phyloP scores from a whole-genome alignment of 2,113 vertebrate genomes.

The Lathamus discolor region DNA sequence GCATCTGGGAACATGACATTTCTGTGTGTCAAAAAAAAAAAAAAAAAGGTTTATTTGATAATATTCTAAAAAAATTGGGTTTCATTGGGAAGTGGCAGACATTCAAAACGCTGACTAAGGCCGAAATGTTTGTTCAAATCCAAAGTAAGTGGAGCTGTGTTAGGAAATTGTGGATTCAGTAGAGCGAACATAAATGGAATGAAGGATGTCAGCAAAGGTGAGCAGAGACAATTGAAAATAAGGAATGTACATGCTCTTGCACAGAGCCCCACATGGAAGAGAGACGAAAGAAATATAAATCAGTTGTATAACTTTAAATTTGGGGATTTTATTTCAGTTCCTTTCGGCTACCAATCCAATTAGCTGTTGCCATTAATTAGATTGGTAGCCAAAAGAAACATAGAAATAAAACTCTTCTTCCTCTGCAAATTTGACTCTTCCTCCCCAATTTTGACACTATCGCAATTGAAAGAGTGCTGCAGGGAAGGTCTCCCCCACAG shows the following conservation, averaged over 20 bases:
- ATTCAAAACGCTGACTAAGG: not conserved
- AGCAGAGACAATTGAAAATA: not conserved
- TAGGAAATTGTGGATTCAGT: not conserved
- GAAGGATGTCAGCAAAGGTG: not conserved
- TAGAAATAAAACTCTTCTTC: conserved; percentile 8
- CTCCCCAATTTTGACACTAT: not conserved
- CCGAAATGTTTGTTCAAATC: not conserved
- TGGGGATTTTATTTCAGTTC: conserved; percentile 20
- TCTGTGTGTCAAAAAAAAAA: not conserved
- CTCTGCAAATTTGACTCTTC: conserved; percentile 1
- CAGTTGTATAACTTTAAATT: not conserved
- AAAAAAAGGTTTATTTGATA: not conserved
- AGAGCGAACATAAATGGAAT: not conserved
- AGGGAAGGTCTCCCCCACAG: conserved; percentile 30
- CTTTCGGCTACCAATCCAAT: conserved; percentile 51
- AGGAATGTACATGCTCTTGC: not conserved
- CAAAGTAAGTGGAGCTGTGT: not conserved
- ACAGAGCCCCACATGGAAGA: not conserved
- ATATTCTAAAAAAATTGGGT: not conserved
- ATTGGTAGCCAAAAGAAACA: conserved; percentile 51
- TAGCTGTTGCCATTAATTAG: conserved; percentile 50
- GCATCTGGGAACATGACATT: not conserved
- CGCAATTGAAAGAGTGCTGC: not conserved
- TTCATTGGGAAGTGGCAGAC: not conserved
- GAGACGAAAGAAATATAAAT: not conserved